A percentile compares a stretch with the other conserved stretches of the same genome.
phyloP scores from a whole-genome alignment of 2,888 invertebrate genomes.

The Aleiodes leptofemur region DNA sequence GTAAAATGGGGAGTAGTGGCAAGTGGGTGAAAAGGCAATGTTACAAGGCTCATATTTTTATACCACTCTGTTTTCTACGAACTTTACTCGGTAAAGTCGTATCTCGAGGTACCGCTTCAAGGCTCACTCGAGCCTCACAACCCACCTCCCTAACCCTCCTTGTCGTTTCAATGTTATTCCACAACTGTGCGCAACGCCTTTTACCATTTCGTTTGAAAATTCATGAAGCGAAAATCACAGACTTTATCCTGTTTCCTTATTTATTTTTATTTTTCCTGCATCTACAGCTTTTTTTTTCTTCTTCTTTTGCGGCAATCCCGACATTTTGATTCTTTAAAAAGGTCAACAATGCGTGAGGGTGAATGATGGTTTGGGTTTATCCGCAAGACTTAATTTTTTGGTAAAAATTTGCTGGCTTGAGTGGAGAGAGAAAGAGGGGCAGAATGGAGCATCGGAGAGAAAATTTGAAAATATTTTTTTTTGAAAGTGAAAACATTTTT shows the following conservation, averaged over 20 bases:
- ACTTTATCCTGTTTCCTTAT: not conserved
- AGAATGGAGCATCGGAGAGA: too few species aligned
- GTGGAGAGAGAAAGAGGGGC: too few species aligned
- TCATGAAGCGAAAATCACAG: slow-evolving; percentile 25
- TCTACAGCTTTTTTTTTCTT: not conserved
- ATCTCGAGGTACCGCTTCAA: slow-evolving; percentile 21
- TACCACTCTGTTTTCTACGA: not conserved
- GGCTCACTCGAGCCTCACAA: slow-evolving; percentile 10
- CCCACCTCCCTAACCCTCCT: too few species aligned
- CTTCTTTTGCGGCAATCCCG: slow-evolving; percentile 27
- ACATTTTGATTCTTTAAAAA: slow-evolving; percentile 22
- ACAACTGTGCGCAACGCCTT: slow-evolving; percentile 17
- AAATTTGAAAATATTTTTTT: not conserved
- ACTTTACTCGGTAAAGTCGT: not conserved
- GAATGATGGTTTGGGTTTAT: too few species aligned
- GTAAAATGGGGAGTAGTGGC: too few species aligned
- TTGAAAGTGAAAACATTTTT: not conserved
- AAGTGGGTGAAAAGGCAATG: too few species aligned
- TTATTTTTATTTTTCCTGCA: slow-evolving; percentile 3
- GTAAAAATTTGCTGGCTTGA: too few species aligned
- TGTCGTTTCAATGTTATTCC: slow-evolving; percentile 16
- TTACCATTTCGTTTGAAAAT: slow-evolving; percentile 35
- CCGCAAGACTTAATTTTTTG: too few species aligned
- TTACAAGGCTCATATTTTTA: too few species aligned
- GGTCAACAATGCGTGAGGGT: not conserved